A percentile compares a stretch with the other conserved stretches of the same genome.
Conservation (phyloP, 2,113 vertebrate species). For the Sinocyclocheilus maitianheensis region DNA sequence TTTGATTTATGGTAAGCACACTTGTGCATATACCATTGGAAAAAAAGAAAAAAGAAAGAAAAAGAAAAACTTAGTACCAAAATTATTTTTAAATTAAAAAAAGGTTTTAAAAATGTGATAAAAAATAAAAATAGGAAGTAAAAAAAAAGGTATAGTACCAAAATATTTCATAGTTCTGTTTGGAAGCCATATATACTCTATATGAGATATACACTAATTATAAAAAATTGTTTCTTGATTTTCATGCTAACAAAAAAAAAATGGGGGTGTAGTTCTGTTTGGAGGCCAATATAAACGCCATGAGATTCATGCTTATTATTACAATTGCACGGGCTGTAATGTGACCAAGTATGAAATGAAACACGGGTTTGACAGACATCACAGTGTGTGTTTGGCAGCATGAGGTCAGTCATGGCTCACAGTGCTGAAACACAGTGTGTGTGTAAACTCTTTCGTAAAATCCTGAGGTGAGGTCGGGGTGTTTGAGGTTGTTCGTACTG, state of each 20-base stretch:
- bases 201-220: not conserved
- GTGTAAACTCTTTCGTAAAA: slow-evolving; percentile 24
- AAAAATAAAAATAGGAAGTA: not conserved
- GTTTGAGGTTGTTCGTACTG: slow-evolving; percentile 16
- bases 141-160: not conserved
- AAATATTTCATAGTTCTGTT: not conserved
- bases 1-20: not conserved
- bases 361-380: slow-evolving; percentile 25
- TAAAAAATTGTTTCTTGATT: not conserved
- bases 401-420: slow-evolving; percentile 38
- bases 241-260: not conserved
- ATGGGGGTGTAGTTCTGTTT: not conserved
- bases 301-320: not conserved
- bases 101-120: not conserved
- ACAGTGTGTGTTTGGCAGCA: slow-evolving; percentile 44
- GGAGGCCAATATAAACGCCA: not conserved
- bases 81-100: not conserved
- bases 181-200: not conserved
- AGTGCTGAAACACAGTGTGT: slow-evolving; percentile 43
- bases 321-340: not conserved
- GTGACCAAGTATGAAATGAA: not conserved
- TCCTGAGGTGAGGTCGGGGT: slow-evolving; percentile 36
- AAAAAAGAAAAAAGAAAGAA: too few species aligned
- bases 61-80: not conserved
- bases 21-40: not conserved